Base-by-base conservation (phyloP, 2,888 invertebrate species). In the Cistogaster globosa region DNA sequence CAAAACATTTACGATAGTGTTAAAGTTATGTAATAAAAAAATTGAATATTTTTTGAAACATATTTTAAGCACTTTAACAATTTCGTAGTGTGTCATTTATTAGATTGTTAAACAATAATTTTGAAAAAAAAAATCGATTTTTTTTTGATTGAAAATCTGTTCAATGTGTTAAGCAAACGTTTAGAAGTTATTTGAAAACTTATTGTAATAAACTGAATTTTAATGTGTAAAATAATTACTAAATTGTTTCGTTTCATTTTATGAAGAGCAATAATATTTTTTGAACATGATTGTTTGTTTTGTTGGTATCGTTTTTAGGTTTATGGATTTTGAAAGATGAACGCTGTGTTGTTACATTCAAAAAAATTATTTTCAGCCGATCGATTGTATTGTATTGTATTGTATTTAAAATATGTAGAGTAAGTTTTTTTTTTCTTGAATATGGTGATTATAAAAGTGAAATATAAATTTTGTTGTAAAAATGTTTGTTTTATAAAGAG, bases 381-480 rank as follows among this genome's bases (percentile, higher is more conserved):
- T 76, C 60, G 77, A 8, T 63, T 63, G 20, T 36, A 42, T 58
- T 78, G 68, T 60, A 26, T 26, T 26, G 26, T 26, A 4, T 26
- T 26, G 26, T 26, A 26, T 26, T 26, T 26, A 18, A 58, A 51
- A 1, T 6, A 55, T 69, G 16, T 53, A 1, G 42, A 20, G 18
- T 67, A 14, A 18, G 32, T 20, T 38, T 51, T 2, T 14, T 57
- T 18, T n/a, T n/a, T n/a, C n/a, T n/a, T 20, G 14, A 5, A 36
- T 60, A 20, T 32, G 14, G 38, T 57, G 42, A 12, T 55, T 65
- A 20, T n/a, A 71, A 26, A 26, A 53, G 53, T 71, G 36, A 51
- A 63, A 57, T 20, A 57, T 26, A 72, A 38, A 58, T 57, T 71
- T 71, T 36, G 45, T 71, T 79, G 78, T 79, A 72, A 67, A 72